Base-by-base conservation (phyloP, 2,113 vertebrate species). In the Lampris incognitus region DNA sequence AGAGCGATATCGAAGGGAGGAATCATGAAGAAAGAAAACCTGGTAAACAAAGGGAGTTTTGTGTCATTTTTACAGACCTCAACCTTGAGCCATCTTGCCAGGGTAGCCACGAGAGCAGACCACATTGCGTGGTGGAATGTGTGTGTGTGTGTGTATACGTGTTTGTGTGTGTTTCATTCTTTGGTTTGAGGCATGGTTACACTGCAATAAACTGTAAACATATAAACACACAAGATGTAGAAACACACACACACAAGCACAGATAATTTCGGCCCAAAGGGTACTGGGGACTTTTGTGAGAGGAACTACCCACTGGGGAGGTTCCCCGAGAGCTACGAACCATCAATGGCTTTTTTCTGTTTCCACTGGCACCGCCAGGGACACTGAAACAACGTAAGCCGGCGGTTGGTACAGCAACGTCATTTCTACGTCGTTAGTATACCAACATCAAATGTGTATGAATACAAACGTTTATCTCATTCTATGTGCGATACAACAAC, bases 141-240 rank as follows among this genome's bases (percentile, higher is more conserved):
- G 69, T 61, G 9, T 68, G 24, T 58, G 56, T 58, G 56, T 37
- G 55, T 73, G 64, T 69, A 55, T 70, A 65, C 40, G 48, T 68
- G 42, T 64, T 55, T 60, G 65, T 66, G 74, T 52, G 66, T n/a
- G 40, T n/a, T 56, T 51, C 73, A 82, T 79, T 80, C 73, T 72
- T 72, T 38, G 80, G 82, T 82, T 76, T 70, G 37, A 63, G 64
- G 79, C 57, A 68, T 42, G 55, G 78, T 69, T 69, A 13, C 42
- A 4, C 46, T 46, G 74, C 57, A 73, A 77, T 83, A 87, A 84
- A 77, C 76, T 81, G 74, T 79, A 85, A 88, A 83, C 74, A 83
- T 51, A 74, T 63, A 82, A 88, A 91, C 63, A 83, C 58, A 49
- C 55, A 80, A 0, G 65, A 64, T 6, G 48, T 13, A 64, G 13